Percentiles rank a stretch among this genome's conserved stretches.
These are phyloP conservation scores for Diorhabda elongata DNA, from an alignment of 1,140 invertebrate genomes.

Conservation along the genomic window DNA sequence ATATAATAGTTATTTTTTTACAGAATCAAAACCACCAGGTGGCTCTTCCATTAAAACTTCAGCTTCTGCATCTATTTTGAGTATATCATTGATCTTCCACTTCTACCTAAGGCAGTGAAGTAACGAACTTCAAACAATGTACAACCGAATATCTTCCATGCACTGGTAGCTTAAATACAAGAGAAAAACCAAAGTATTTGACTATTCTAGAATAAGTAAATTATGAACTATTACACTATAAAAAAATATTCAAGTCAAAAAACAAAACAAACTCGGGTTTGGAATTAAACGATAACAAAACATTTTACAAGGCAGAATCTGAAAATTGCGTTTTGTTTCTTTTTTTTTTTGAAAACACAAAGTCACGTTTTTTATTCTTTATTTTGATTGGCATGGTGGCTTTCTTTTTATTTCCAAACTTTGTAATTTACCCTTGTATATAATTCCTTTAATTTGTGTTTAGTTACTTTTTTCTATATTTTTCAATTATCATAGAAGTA, in stretches of 20 bases:
- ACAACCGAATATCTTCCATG: constrained; percentile 20
- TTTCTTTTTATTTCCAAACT: background rate
- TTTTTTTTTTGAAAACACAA: no score
- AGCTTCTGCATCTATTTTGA: constrained; percentile 5
- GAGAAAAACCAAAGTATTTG: constrained; percentile 35
- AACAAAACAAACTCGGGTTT: no score
- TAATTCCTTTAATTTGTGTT: constrained; percentile 16
- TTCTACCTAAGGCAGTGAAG: constrained; percentile 15
- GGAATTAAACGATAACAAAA: no score
- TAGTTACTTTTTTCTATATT: background rate
- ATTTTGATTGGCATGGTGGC: no score
- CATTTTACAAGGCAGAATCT: no score
- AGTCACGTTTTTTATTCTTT: no score
- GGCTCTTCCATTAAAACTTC: background rate
- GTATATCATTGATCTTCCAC: constrained; percentile 21
- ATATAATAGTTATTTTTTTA: background rate
- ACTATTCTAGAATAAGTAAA: constrained; percentile 21
- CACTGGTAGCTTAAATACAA: constrained; percentile 30
- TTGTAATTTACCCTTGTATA: constrained; percentile 9
- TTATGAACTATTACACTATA: constrained; percentile 8
- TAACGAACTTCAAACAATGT: constrained; percentile 4
- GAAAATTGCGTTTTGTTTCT: no score
- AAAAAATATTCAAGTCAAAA: no score
- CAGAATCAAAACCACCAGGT: background rate
- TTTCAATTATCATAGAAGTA: constrained; percentile 13